Evolutionary conservation across 1,140 invertebrate genomes (phyloP), one percentile per base, ranked within the genome.

Genomic region (Zaprionus vittiger): DNA sequence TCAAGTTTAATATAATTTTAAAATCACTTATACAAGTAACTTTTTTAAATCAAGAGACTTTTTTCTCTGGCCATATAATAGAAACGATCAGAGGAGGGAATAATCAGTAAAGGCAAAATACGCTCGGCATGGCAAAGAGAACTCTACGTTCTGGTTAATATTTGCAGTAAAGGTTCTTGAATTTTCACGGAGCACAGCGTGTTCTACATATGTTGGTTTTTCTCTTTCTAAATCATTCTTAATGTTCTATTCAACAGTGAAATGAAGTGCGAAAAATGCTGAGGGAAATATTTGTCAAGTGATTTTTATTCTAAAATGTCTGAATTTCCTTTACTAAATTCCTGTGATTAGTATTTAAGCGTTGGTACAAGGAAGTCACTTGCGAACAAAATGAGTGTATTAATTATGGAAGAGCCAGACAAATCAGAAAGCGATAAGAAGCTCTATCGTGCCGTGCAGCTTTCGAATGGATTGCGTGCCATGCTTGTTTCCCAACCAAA

Each of bases 41-140:
- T 6, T 28, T 28, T 28, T 28, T 28, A 28, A 7, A 93, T 6
- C 93, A 93, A 95, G 81, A 3, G 95, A 98, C 91, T 97, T 97
- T 2, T 24, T 26, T 26, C 26, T 4, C 26, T 28, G 26, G 5
- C 26, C 26, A 28, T 28, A 28, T 28, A 28, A 28, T 28, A 2
- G 6, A 1, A 28, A 7, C 26, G 26, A 28, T 28, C 6, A 28
- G 6, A 28, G 26, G 5, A 28, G 26, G 1, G 6, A 28, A 28
- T 28, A 7, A 6, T 0, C 5, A 28, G 26, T 28, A 5, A 26
- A 5, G 26, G 26, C 5, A 26, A 26, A 26, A n/a, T n/a, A n/a
- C n/a, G n/a, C n/a, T n/a, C n/a, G n/a, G n/a, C n/a, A n/a, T n/a
- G n/a, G n/a, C n/a, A n/a, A n/a, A n/a, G n/a, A n/a, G n/a, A n/a